phyloP scores from a whole-genome alignment of 2,797 vertebrate genomes.

The Nannoperca obscura region DNA sequence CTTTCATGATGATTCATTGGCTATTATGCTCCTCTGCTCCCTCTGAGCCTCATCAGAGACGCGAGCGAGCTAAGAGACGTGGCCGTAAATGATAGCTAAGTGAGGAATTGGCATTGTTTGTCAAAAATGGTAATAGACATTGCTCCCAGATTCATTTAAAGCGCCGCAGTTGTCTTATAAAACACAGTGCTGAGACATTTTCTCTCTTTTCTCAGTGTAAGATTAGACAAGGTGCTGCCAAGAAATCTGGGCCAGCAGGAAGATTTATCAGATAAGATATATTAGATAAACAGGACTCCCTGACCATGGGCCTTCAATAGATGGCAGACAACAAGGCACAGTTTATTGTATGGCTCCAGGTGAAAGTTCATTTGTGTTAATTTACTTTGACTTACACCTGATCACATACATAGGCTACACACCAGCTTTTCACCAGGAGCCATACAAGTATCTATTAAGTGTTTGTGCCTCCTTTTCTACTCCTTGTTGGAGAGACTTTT shows the following conservation, averaged over 20 bases:
- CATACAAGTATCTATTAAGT: neutral
- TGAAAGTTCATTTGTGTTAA: constrained; percentile 16
- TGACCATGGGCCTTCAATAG: neutral
- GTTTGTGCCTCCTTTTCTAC: neutral
- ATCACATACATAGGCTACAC: constrained; percentile 14
- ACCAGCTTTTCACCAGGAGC: neutral
- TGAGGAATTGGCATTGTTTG: constrained; percentile 31
- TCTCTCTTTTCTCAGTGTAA: neutral
- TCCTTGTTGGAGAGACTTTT: constrained; percentile 16
- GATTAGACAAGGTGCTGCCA: neutral
- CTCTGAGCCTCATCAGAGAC: constrained; percentile 17
- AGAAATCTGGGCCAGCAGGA: neutral
- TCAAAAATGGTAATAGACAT: constrained; percentile 19
- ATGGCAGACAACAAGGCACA: neutral
- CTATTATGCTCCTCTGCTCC: constrained; percentile 27
- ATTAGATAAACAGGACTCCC: neutral
- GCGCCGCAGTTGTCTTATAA: neutral
- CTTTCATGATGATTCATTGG: constrained; percentile 63
- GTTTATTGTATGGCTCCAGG: constrained; percentile 6
- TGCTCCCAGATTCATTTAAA: constrained; percentile 17
- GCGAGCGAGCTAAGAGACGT: constrained; percentile 3
- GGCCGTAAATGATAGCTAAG: constrained; percentile 19
- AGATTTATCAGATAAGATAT: neutral
- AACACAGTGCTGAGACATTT: neutral
- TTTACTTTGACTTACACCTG: constrained; percentile 25